Evolutionary conservation across 2,113 vertebrate species (phyloP).

Genomic region (Nannospalax galili): DNA sequence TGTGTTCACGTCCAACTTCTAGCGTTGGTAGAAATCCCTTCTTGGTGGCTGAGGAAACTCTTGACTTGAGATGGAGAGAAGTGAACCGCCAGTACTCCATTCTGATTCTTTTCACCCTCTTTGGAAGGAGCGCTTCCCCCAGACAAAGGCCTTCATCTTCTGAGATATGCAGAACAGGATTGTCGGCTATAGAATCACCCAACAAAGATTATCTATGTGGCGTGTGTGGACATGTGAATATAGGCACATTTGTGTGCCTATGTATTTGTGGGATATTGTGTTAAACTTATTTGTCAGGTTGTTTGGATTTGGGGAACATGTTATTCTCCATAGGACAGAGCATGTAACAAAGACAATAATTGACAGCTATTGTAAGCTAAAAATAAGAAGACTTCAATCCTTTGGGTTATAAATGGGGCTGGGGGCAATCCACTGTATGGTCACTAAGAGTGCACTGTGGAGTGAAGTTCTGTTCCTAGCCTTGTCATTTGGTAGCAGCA

Average conservation of each 20-base stretch:
- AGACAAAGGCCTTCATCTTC: background rate
- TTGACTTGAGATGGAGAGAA: background rate
- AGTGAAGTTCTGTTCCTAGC: background rate
- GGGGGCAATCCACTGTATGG: accelerated
- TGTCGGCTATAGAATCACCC: background rate
- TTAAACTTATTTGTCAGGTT: background rate
- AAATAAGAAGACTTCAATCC: background rate
- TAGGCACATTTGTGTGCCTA: background rate
- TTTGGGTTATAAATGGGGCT: background rate
- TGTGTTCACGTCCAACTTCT: background rate
- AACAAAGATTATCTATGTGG: background rate
- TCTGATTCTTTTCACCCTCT: background rate
- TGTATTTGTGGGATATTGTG: background rate
- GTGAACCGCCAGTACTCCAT: background rate
- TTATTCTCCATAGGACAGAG: background rate
- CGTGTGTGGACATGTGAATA: no score
- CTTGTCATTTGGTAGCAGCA: background rate
- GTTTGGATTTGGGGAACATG: background rate
- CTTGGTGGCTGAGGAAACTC: background rate
- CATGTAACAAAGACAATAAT: background rate
- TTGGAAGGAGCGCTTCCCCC: background rate
- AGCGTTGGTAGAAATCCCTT: background rate
- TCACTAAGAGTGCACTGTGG: background rate
- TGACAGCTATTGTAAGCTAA: background rate
- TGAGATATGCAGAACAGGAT: background rate